Base-by-base conservation (phyloP, 2,888 invertebrate genomes). In the Amaurobius ferox region DNA sequence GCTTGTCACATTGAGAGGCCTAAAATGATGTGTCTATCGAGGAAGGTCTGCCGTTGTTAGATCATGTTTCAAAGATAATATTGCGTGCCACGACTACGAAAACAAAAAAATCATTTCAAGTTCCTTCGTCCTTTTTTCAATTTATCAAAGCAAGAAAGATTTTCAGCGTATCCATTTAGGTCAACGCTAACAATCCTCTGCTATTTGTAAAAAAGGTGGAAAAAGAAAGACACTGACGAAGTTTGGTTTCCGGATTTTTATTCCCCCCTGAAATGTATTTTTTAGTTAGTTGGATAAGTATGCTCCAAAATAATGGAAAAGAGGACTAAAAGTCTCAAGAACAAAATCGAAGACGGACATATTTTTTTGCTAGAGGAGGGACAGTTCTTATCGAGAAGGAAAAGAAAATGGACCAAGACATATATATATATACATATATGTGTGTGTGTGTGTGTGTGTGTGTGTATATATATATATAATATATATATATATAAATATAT, bases 21-120 rank as follows among this genome's bases (percentile, higher is more conserved):
- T 11, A 11, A 23, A 55, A 55, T 55, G 55, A 55, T 55, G 55
- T 16, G 55, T 55, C 55, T 55, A 55, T 55, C 23, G 19, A 5
- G 23, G 55, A 55, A 55, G 23, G 55, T 6, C 55, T 11, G 23
- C 3, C 19, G 55, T 23, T 55, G 55, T 55, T 23, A 23, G 55
- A 55, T 55, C 55, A 55, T 55, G 55, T 55, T 55, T 55, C 55
- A 55, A 55, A 55, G 55, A 55, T 55, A 55, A 55, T 55, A 55
- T 55, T 55, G 55, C 55, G 55, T 55, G 55, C 55, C 23, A 55
- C 55, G 23, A 55, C 23, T 23, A 7, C 23, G 19, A 55, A 55
- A 55, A 55, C 11, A 55, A 55, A 55, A 55, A 55, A 23, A 55
- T 35, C 13, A 5, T 55, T 55, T 55, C 55, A 55, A 55, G 55